These are phyloP conservation scores for Danaus melanippus DNA, from an alignment of 1,140 invertebrate species.

Conservation along the genomic window DNA sequence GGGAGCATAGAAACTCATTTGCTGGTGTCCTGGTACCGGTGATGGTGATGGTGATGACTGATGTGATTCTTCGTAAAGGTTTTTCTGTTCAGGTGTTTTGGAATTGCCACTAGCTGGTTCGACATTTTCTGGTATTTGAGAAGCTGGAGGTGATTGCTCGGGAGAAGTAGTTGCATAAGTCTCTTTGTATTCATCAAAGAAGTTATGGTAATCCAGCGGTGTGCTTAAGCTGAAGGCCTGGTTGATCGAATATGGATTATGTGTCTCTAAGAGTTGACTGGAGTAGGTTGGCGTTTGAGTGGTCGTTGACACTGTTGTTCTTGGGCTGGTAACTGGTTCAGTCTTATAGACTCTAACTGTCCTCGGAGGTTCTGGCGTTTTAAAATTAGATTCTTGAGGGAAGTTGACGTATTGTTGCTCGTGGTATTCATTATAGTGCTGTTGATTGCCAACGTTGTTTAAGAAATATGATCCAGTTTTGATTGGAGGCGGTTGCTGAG, in stretches of 20 bases:
- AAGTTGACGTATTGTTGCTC: conserved; percentile 37
- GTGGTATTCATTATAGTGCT: conserved; percentile 24
- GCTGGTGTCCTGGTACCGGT: conserved; percentile 17
- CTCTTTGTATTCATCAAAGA: conserved; percentile 56
- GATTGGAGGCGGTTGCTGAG: conserved; percentile 22
- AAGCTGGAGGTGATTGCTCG: conserved; percentile 17
- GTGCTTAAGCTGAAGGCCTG: conserved; percentile 65
- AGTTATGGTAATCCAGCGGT: conserved; percentile 59
- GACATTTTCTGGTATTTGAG: conserved; percentile 20
- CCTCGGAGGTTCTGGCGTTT: conserved; percentile 21
- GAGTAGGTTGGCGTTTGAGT: conserved; percentile 44
- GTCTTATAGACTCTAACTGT: conserved; percentile 22
- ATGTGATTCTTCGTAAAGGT: no score
- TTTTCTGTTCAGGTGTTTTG: no score
- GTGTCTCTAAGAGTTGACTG: conserved; percentile 55
- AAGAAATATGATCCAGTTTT: conserved; percentile 48
- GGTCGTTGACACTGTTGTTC: conserved; percentile 33
- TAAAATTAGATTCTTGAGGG: conserved; percentile 29
- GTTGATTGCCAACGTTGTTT: conserved; percentile 30
- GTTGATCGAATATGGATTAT: conserved; percentile 67
- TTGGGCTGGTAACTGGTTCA: conserved; percentile 33
- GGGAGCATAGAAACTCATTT: conserved; percentile 44
- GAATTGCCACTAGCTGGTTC: conserved; percentile 14
- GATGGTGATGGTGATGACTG: neutral
- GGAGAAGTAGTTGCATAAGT: conserved; percentile 28